These are phyloP conservation scores for Potamarius usumacintae DNA, from an alignment of 2,113 vertebrate species.

Conservation along the genomic window DNA sequence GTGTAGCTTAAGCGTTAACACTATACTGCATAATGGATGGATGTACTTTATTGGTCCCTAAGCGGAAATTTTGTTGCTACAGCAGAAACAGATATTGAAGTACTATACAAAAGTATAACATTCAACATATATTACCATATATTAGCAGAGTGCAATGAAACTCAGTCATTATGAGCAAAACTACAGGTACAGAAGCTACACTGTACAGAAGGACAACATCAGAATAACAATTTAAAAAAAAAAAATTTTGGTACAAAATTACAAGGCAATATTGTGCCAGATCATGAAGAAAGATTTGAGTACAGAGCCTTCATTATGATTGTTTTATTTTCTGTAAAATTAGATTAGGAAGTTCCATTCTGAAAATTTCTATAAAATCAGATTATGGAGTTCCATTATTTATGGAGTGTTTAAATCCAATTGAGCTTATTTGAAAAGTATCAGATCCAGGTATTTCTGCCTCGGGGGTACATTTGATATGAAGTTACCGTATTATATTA, in stretches of 20 bases:
- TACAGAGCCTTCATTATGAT: background rate
- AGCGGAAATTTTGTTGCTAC: background rate
- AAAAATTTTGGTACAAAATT: background rate
- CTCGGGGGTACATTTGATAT: background rate
- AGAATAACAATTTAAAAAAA: background rate
- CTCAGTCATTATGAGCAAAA: background rate
- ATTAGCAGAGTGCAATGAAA: background rate
- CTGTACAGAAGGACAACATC: background rate
- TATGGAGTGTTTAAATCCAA: background rate
- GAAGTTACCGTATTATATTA: background rate
- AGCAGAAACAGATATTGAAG: background rate
- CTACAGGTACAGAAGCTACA: background rate
- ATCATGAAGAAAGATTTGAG: background rate
- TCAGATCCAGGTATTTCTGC: background rate
- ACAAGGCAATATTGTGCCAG: background rate
- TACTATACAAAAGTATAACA: background rate
- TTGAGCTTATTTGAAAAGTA: background rate
- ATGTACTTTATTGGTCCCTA: background rate
- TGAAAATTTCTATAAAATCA: background rate
- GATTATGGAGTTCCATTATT: background rate
- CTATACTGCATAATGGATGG: background rate
- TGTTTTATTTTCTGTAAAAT: background rate
- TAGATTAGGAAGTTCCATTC: background rate
- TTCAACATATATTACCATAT: background rate
- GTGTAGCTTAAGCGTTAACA: background rate